These are phyloP conservation scores for Abramis brama DNA, from an alignment of 2,113 vertebrate genomes.

Conservation along the genomic window DNA sequence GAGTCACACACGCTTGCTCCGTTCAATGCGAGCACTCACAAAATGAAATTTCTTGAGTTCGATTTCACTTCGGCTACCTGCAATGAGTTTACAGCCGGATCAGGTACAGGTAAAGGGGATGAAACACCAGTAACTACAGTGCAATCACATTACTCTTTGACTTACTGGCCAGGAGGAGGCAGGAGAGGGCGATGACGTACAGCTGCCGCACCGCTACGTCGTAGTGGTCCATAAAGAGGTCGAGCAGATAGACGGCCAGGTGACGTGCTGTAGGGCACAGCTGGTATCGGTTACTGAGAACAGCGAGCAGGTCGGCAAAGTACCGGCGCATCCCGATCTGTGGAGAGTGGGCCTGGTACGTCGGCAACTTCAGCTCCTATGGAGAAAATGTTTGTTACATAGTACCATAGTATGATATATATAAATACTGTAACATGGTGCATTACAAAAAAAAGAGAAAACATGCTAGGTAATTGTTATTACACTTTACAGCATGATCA, in stretches of 20 bases:
- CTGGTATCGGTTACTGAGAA: slow-evolving; percentile 84
- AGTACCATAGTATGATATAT: too few relatives aligned
- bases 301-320: slow-evolving; percentile 84
- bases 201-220: slow-evolving; percentile 85
- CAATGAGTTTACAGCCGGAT: too few relatives aligned
- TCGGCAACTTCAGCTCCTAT: slow-evolving; percentile 88
- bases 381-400: too few relatives aligned
- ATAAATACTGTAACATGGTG: neutral
- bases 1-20: neutral
- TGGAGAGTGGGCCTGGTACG: slow-evolving; percentile 84
- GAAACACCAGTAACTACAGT: neutral
- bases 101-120: neutral
- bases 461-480: neutral
- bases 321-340: slow-evolving; percentile 89
- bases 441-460: neutral
- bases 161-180: slow-evolving; percentile 91
- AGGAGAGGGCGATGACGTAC: slow-evolving; percentile 82
- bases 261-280: slow-evolving; percentile 86
- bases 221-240: slow-evolving; percentile 90
- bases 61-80: neutral
- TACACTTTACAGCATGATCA: too few relatives aligned
- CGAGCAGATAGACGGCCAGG: slow-evolving; percentile 88
- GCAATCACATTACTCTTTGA: slow-evolving; percentile 19
- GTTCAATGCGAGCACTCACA: neutral
- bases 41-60: neutral